Percentiles rank a stretch among this genome's conserved stretches.
Conservation (phyloP, 1,140 invertebrate genomes). For the Acromyrmex heyeri region DNA sequence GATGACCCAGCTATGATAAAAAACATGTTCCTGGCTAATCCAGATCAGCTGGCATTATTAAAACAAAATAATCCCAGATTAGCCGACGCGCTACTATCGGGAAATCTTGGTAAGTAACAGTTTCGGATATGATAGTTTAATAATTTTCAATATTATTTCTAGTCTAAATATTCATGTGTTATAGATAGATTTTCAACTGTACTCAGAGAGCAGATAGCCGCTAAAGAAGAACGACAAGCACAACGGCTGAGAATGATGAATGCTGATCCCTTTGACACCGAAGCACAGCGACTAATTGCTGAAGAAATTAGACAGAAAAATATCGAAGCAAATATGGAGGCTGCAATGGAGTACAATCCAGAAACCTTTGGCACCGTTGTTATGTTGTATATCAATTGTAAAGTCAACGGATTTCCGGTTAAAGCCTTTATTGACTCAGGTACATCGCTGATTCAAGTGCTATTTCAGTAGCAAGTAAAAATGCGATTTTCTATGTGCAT, state of each 20-base stretch:
- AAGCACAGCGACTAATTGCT: conserved; percentile 97
- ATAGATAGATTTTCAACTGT: conserved; percentile 94
- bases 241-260: conserved; percentile 95
- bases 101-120: conserved; percentile 90
- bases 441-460: conserved; percentile 76
- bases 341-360: conserved; percentile 99
- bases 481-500: not conserved
- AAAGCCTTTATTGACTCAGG: conserved; percentile 99
- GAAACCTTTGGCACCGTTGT: conserved; percentile 99
- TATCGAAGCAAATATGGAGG: conserved; percentile 99
- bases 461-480: not conserved
- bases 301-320: conserved; percentile 98
- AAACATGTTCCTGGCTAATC: conserved; percentile 96
- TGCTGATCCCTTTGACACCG: conserved; percentile 98
- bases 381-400: conserved; percentile 99
- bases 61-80: conserved; percentile 97
- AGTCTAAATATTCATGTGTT: conserved; percentile 64
- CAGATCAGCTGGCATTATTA: conserved; percentile 95
- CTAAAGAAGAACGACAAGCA: conserved; percentile 92
- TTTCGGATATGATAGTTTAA: not conserved
- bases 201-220: conserved; percentile 93
- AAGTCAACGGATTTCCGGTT: conserved; percentile 97
- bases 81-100: conserved; percentile 95
- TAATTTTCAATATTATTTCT: not conserved
- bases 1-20: conserved; percentile 96